Percentiles rank a stretch among this genome's conserved stretches.
Evolutionary conservation across 2,113 vertebrate genomes (phyloP).

Genomic region (Grammomys surdaster): DNA sequence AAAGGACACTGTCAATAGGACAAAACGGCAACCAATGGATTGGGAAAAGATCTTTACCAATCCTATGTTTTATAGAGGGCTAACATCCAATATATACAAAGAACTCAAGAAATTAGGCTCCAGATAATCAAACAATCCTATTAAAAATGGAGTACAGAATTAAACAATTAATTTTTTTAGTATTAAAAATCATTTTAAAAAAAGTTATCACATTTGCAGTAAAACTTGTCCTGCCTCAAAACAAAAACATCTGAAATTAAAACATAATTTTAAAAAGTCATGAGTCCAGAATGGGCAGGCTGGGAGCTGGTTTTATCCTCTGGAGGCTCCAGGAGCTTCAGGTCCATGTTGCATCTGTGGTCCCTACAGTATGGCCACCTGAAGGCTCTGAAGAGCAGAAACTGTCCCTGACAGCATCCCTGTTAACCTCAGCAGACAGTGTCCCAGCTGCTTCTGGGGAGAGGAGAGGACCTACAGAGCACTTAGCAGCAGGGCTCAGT

Average conservation of each 20-base stretch:
- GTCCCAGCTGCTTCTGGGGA: background rate
- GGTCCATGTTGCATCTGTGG: rapidly evolving
- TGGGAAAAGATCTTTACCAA: too few relatives aligned
- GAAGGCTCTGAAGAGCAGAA: background rate
- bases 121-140: too few relatives aligned
- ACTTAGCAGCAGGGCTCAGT: slow-evolving; percentile 55
- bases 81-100: too few relatives aligned
- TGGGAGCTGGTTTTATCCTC: background rate
- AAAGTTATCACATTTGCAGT: slow-evolving; percentile 57
- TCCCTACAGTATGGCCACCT: background rate
- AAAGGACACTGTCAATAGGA: too few relatives aligned
- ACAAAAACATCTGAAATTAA: slow-evolving; percentile 65
- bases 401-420: background rate
- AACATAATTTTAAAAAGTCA: slow-evolving; percentile 64
- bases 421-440: background rate
- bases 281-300: background rate
- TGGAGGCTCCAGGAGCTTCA: background rate
- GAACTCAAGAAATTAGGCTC: too few relatives aligned
- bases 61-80: too few relatives aligned
- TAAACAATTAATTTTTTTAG: background rate
- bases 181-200: slow-evolving; percentile 78
- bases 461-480: rapidly evolving
- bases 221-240: slow-evolving; percentile 73
- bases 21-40: too few relatives aligned
- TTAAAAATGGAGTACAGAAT: too few relatives aligned